These are phyloP conservation scores for Protophormia terraenovae DNA, from an alignment of 2,888 invertebrate species.

Conservation along the genomic window DNA sequence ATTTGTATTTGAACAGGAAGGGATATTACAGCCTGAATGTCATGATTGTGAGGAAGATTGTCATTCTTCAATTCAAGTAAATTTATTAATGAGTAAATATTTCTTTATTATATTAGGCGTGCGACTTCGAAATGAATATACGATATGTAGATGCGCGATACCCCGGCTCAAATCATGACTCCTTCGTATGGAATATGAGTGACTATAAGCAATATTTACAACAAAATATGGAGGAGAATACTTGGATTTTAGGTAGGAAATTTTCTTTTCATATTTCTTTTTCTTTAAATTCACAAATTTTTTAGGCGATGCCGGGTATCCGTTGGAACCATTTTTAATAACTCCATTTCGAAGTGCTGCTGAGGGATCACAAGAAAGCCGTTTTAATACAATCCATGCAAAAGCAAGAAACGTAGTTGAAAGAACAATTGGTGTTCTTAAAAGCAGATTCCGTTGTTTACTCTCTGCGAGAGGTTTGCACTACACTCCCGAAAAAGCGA, in stretches of 20 bases:
- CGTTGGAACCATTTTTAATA: too few species aligned
- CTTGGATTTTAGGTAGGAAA: slow-evolving; percentile 29
- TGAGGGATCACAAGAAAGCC: too few species aligned
- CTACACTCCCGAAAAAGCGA: slow-evolving; percentile 37
- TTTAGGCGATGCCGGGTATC: too few species aligned
- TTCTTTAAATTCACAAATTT: too few species aligned
- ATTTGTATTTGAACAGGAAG: too few species aligned
- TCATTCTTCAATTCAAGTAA: not conserved
- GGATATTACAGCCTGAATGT: too few species aligned
- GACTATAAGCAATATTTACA: slow-evolving; percentile 15
- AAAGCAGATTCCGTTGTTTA: slow-evolving; percentile 31
- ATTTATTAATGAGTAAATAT: not conserved
- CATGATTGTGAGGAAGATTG: not conserved
- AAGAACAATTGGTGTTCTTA: slow-evolving; percentile 37
- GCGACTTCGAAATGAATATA: slow-evolving; percentile 31
- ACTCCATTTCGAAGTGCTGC: too few species aligned
- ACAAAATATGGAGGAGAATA: not conserved
- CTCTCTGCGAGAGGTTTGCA: slow-evolving; percentile 44
- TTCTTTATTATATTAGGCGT: not conserved
- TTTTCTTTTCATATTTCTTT: too few species aligned
- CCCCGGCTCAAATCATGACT: slow-evolving; percentile 21
- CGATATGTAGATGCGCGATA: slow-evolving; percentile 27
- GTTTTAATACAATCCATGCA: slow-evolving; percentile 10
- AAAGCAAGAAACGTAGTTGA: slow-evolving; percentile 36
- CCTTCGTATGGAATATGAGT: slow-evolving; percentile 28